Evolutionary conservation across 2,888 invertebrate genomes (phyloP).

Genomic region (Glaucopsyche alexis): DNA sequence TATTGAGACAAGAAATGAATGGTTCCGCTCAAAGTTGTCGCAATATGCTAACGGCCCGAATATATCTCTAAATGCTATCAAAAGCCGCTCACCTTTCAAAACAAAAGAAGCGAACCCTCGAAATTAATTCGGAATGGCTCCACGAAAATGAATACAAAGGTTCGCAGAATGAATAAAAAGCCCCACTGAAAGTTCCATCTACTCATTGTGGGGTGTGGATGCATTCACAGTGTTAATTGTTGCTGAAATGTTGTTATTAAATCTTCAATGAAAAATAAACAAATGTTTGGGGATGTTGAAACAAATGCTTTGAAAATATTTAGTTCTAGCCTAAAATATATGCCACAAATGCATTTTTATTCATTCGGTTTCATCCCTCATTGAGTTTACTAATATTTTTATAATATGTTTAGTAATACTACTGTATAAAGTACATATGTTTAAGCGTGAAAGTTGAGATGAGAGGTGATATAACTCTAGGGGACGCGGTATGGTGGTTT

Average conservation of each 20-base stretch:
- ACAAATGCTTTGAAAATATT: not conserved
- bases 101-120: slow-evolving; percentile 72
- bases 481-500: too few relatives aligned
- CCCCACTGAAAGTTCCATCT: slow-evolving; percentile 60
- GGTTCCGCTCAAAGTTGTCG: slow-evolving; percentile 67
- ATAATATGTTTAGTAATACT: too few relatives aligned
- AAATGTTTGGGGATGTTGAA: too few relatives aligned
- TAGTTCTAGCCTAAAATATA: not conserved
- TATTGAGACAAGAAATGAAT: slow-evolving; percentile 73
- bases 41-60: slow-evolving; percentile 69
- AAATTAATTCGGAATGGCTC: slow-evolving; percentile 71
- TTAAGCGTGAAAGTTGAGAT: too few relatives aligned
- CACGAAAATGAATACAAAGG: slow-evolving; percentile 70
- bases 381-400: too few relatives aligned
- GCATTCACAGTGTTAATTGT: not conserved
- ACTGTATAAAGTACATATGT: too few relatives aligned
- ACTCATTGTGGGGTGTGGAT: slow-evolving; percentile 42
- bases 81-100: slow-evolving; percentile 52
- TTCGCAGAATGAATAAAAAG: slow-evolving; percentile 67
- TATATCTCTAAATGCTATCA: slow-evolving; percentile 46
- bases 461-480: too few relatives aligned
- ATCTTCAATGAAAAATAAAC: not conserved
- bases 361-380: too few relatives aligned
- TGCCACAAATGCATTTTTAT: not conserved
- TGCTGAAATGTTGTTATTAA: not conserved